Base-by-base conservation (phyloP, 2,888 invertebrate genomes). In the Harmothoe impar region DNA sequence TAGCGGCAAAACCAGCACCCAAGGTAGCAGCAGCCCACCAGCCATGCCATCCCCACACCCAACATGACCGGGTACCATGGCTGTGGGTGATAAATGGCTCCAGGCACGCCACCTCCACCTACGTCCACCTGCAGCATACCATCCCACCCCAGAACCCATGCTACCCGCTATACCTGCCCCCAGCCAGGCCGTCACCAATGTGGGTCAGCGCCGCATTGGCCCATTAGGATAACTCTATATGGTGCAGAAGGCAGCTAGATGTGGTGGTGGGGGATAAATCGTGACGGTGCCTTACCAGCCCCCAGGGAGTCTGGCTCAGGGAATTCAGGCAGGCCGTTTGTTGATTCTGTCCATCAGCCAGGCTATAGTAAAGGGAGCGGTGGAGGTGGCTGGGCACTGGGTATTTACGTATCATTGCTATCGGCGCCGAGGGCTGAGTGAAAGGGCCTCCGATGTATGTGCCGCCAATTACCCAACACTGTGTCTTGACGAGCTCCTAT, bases 401-500 rank as follows among this genome's bases (percentile, higher is more conserved):
- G 72, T 72, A 72, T 72, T 72, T 72, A 29, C 1, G 15, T 29
- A 72, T 29, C 1, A 15, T 29, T 72, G 1, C 29, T 72, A 72
- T 72, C 17, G 72, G 31, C 72, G 29, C 31, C 12, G 31, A 15
- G 20, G 29, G 20, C 72, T 72, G 72, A 72, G 15, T 72, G 29
- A 29, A 72, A 12, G 72, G 29, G 62, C 62, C 5, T 20, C 62
- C 72, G 5, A 72, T 29, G 25, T 72, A 29, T 72, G 17, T 72
- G 7, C 29, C 15, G 31, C 72, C 72, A 62, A 72, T 72, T 72
- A 72, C 62, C 62, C 5, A 62, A 20, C 62, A 62, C 62, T 62
- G 62, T n/a, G 23, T 62, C n/a, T 62, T 62, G 62, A 62, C n/a
- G 62, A 62, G 62, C 62, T 62, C 23, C 62, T n/a, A 62, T 62